Evolutionary conservation across 2,113 vertebrate species (phyloP).

Genomic region (Phaethornis superciliosus): DNA sequence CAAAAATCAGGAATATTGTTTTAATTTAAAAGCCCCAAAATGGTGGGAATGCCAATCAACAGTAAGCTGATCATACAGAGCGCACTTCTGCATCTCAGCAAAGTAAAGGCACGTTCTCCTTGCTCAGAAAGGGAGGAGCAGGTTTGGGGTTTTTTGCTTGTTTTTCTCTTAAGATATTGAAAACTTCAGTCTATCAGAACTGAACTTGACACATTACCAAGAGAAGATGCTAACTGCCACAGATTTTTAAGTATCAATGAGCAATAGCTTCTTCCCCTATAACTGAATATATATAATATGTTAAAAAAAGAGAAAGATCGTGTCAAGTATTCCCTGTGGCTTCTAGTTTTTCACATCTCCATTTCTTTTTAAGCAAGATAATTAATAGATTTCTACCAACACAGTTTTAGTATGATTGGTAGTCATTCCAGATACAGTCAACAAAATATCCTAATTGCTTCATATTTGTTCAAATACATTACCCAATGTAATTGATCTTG

Average conservation of each 20-base stretch:
- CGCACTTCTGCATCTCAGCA: background rate
- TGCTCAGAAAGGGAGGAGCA: background rate
- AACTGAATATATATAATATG: background rate
- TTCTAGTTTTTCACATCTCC: background rate
- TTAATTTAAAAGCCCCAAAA: background rate
- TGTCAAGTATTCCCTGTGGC: background rate
- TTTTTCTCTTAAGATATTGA: background rate
- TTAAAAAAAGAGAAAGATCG: background rate
- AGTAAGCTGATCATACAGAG: background rate
- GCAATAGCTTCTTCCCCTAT: background rate
- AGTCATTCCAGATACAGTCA: background rate
- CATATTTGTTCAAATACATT: slow-evolving; percentile 14
- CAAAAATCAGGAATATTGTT: background rate
- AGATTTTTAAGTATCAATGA: background rate
- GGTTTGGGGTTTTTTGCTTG: accelerated
- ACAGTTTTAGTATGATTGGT: background rate
- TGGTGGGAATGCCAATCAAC: background rate
- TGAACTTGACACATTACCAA: background rate
- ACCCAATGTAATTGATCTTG: background rate
- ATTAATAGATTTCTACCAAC: background rate
- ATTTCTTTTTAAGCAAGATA: background rate
- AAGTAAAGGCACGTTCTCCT: background rate
- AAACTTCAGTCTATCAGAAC: background rate
- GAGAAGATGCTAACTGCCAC: background rate
- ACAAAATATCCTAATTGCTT: slow-evolving; percentile 9